Conservation (phyloP, 2,113 vertebrate genomes). For the Vicugna pacos region DNA sequence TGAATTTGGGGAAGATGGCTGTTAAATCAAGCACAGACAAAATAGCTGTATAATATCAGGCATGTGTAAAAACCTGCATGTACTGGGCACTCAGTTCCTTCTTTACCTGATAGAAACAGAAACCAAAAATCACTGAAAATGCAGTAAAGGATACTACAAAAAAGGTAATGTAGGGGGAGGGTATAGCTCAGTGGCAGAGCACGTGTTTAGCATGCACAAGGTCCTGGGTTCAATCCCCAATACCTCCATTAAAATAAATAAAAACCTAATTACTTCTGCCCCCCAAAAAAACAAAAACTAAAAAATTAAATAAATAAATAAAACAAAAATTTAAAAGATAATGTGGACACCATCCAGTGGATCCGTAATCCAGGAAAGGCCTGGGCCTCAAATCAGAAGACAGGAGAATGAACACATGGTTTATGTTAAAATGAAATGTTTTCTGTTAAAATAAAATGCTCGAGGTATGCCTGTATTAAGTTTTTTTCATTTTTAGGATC, state of each 20-base stretch:
- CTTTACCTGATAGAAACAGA: neutral
- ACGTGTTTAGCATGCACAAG: no score
- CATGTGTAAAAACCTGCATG: neutral
- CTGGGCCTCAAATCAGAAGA: neutral
- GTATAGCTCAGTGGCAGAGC: no score
- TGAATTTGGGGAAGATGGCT: neutral
- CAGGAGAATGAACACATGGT: neutral
- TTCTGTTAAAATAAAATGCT: neutral
- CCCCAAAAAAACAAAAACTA: no score
- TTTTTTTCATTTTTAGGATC: neutral
- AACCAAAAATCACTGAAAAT: neutral
- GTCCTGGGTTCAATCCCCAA: no score
- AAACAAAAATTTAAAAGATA: neutral
- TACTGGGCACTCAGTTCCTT: neutral
- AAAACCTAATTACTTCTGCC: no score
- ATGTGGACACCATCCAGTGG: rapidly evolving
- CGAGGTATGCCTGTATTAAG: neutral
- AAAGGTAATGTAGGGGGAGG: neutral
- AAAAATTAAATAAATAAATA: no score
- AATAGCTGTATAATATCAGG: neutral
- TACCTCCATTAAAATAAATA: no score
- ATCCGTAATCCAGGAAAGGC: neutral
- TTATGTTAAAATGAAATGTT: neutral
- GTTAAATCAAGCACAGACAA: neutral
- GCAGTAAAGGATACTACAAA: neutral